Evolutionary conservation across 2,888 invertebrate genomes (phyloP).

Genomic region (Quadroppia sp.): DNA sequence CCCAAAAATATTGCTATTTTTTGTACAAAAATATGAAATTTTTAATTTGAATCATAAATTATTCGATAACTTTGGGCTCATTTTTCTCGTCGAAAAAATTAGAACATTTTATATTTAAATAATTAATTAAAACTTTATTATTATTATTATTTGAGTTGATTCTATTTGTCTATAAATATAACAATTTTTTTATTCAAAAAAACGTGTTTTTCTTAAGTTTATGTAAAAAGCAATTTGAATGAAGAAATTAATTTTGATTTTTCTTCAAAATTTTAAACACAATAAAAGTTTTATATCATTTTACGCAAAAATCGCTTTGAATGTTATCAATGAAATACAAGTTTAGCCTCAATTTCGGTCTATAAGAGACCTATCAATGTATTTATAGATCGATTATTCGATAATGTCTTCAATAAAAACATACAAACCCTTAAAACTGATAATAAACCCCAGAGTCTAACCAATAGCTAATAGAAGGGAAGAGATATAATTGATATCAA

Average conservation of each 20-base stretch:
- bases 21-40: not conserved
- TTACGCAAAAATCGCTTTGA: not conserved
- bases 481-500: no score
- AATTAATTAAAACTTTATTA: no score
- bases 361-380: not conserved
- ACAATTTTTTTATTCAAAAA: not conserved
- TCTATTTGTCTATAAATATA: not conserved
- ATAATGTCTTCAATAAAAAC: not conserved
- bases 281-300: not conserved
- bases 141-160: no score
- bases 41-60: no score
- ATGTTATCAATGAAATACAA: not conserved
- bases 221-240: not conserved
- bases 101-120: slow-evolving; percentile 24
- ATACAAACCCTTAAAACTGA: not conserved
- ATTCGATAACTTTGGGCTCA: not conserved
- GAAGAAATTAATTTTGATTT: not conserved
- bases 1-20: no score
- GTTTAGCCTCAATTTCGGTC: not conserved
- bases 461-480: no score
- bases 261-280: not conserved
- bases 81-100: not conserved
- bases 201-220: not conserved
- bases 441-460: not conserved
- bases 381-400: not conserved